Conservation (phyloP, 2,888 invertebrate species). For the Notocelia uddmanniana region DNA sequence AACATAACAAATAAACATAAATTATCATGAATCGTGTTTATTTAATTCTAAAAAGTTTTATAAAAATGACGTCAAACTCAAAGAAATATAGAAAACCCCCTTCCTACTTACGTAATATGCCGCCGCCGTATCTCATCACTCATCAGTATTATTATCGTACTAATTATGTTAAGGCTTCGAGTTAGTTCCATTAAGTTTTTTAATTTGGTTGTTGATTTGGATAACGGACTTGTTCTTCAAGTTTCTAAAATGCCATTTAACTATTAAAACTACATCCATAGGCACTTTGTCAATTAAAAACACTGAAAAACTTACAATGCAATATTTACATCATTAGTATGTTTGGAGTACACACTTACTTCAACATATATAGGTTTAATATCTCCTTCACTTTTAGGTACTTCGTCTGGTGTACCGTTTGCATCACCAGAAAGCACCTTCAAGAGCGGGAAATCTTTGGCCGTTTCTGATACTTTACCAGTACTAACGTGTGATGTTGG, state of each 20-base stretch:
- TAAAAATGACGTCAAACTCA: conserved; percentile 4
- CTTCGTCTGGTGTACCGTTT: conserved; percentile 44
- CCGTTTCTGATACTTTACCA: conserved; percentile 63
- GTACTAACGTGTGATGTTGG: conserved; percentile 59
- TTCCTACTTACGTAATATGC: neutral
- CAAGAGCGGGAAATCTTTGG: conserved; percentile 74
- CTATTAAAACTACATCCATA: neutral
- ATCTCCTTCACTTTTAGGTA: conserved; percentile 48
- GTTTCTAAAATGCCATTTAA: conserved; percentile 58
- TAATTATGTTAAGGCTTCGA: conserved; percentile 14
- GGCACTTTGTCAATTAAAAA: neutral
- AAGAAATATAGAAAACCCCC: neutral
- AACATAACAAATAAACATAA: neutral
- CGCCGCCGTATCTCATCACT: neutral
- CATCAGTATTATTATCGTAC: neutral
- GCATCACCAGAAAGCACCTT: conserved; percentile 64
- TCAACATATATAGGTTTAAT: conserved; percentile 69
- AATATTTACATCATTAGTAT: neutral
- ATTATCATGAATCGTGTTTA: no score
- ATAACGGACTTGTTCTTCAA: conserved; percentile 56
- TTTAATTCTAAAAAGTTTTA: neutral
- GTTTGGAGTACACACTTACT: conserved; percentile 60
- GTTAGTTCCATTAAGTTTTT: conserved; percentile 7
- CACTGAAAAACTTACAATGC: neutral
- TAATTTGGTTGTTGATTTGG: conserved; percentile 45